Conservation (phyloP, 2,797 vertebrate species). For the Neoniphon sammara region DNA sequence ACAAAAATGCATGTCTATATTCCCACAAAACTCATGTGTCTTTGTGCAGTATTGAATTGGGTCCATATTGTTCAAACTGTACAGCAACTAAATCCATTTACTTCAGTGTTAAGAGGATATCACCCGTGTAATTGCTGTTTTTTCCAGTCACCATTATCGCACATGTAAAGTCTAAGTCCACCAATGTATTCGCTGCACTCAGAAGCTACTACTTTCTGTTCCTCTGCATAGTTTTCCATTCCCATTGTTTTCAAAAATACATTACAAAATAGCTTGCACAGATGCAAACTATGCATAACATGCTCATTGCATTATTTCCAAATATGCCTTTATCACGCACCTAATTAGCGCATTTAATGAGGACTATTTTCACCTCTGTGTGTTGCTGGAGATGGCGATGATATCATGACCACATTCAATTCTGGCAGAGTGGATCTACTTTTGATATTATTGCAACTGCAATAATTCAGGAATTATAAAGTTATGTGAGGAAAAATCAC, state of each 20-base stretch:
- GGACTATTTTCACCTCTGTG: too few relatives aligned
- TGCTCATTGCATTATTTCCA: too few relatives aligned
- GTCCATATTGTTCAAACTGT: slow-evolving; percentile 12
- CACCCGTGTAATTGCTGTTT: not conserved
- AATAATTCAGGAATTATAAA: slow-evolving; percentile 40
- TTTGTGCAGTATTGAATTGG: not conserved
- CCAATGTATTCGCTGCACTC: slow-evolving; percentile 25
- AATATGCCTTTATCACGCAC: too few relatives aligned
- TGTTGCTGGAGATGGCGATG: slow-evolving; percentile 38
- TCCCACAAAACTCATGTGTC: not conserved
- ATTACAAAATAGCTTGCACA: slow-evolving; percentile 60
- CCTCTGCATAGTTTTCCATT: slow-evolving; percentile 32
- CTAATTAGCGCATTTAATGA: too few relatives aligned
- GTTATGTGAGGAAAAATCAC: slow-evolving; percentile 60
- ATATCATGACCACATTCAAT: slow-evolving; percentile 50
- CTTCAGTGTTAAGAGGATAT: slow-evolving; percentile 16
- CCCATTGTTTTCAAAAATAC: slow-evolving; percentile 55
- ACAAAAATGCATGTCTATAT: slow-evolving; percentile 4
- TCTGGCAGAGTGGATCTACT: slow-evolving; percentile 44
- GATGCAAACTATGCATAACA: slow-evolving; percentile 14
- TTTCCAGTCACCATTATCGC: too few relatives aligned
- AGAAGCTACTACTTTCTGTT: slow-evolving; percentile 45
- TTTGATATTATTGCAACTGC: slow-evolving; percentile 46
- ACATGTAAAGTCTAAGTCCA: slow-evolving; percentile 9
- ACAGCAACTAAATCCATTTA: slow-evolving; percentile 8